A percentile compares a stretch with the other conserved stretches of the same genome.
phyloP scores from a whole-genome alignment of 1,140 invertebrate genomes.

The Drosophila funebris region DNA sequence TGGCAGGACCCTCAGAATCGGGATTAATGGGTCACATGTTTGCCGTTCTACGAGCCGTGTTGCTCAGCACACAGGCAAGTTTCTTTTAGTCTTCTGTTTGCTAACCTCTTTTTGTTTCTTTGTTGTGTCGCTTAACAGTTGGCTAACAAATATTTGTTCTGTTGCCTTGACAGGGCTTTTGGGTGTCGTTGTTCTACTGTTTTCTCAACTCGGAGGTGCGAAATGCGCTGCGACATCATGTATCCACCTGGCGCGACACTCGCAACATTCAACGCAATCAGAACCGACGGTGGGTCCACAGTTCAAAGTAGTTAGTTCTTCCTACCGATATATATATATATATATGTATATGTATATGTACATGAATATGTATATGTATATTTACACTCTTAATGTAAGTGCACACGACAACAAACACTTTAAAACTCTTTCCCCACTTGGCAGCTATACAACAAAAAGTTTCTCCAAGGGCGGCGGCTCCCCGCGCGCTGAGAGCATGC shows the following conservation, averaged over 20 bases:
- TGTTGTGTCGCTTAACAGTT: background rate
- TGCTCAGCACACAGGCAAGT: constrained; percentile 90
- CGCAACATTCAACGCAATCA: constrained; percentile 86
- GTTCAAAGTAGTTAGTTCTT: constrained; percentile 22
- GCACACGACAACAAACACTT: constrained; percentile 7
- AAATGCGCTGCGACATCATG: constrained; percentile 91
- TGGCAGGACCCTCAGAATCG: constrained; percentile 89
- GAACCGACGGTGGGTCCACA: constrained; percentile 74
- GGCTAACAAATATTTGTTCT: constrained; percentile 25
- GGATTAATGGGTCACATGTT: constrained; percentile 86
- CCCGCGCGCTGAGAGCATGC: constrained; percentile 92
- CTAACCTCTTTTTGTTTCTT: background rate
- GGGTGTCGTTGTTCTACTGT: constrained; percentile 94
- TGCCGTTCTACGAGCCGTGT: constrained; percentile 88
- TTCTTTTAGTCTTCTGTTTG: constrained; percentile 11
- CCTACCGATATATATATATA: background rate
- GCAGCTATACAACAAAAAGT: constrained; percentile 75
- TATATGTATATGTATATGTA: background rate
- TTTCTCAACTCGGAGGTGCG: constrained; percentile 96
- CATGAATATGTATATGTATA: background rate
- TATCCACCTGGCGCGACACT: constrained; percentile 90
- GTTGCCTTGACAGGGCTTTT: constrained; percentile 86
- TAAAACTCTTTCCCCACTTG: constrained; percentile 27
- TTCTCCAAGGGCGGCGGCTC: constrained; percentile 91
- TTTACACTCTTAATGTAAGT: background rate